These are phyloP conservation scores for Isotomurus palustris DNA, from an alignment of 2,888 invertebrate genomes.

Conservation along the genomic window DNA sequence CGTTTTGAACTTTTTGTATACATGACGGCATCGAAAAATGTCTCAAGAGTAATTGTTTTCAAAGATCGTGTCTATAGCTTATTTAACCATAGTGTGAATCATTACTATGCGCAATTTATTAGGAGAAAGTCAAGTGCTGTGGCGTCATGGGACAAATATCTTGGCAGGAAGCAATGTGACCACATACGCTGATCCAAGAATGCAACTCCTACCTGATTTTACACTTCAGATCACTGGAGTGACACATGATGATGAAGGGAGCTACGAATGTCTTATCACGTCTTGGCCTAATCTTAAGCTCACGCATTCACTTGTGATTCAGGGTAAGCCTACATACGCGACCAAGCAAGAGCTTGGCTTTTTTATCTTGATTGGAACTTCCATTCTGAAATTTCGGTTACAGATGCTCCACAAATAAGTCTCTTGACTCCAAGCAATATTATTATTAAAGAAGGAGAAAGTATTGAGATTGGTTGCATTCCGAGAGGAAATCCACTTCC, in stretches of 20 bases:
- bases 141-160: conserved; percentile 38
- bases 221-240: conserved; percentile 37
- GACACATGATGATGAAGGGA: conserved; percentile 33
- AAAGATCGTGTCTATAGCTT: too few relatives aligned
- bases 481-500: conserved; percentile 68
- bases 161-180: conserved; percentile 41
- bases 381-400: conserved; percentile 25
- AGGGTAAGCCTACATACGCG: conserved; percentile 24
- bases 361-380: conserved; percentile 6
- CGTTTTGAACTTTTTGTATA: too few relatives aligned
- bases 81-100: too few relatives aligned
- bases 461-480: conserved; percentile 69
- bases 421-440: conserved; percentile 65
- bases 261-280: conserved; percentile 41
- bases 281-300: conserved; percentile 30
- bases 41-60: too few relatives aligned
- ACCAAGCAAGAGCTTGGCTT: background rate
- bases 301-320: conserved; percentile 34
- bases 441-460: conserved; percentile 68
- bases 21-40: too few relatives aligned
- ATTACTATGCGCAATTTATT: too few relatives aligned
- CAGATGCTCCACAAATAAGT: conserved; percentile 66
- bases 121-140: conserved; percentile 42
- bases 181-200: conserved; percentile 31
- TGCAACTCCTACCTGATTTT: conserved; percentile 36